These are phyloP conservation scores for Hemaris fuciformis DNA, from an alignment of 2,888 invertebrate genomes.

Conservation along the genomic window DNA sequence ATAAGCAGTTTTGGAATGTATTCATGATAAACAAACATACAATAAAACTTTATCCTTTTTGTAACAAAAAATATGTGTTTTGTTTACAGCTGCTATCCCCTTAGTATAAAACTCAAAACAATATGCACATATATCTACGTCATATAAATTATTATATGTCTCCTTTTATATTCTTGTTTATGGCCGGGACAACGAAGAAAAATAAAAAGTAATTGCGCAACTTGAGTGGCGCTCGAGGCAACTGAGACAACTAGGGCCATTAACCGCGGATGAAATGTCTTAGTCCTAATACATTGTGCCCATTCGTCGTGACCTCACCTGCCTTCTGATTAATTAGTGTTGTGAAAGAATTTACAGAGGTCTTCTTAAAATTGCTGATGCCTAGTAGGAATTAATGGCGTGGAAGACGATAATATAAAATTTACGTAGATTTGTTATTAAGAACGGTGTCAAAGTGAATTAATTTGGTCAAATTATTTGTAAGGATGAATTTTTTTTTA, in stretches of 20 bases:
- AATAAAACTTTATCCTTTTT: too few relatives aligned
- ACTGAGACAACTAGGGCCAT: conserved; percentile 34
- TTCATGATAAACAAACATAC: too few relatives aligned
- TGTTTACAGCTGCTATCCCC: not conserved
- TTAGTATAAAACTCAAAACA: too few relatives aligned
- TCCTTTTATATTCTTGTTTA: conserved; percentile 28
- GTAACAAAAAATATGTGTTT: too few relatives aligned
- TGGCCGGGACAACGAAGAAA: conserved; percentile 31
- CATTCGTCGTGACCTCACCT: conserved; percentile 48
- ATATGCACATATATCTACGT: not conserved
- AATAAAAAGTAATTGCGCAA: conserved; percentile 40
- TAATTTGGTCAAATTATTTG: not conserved
- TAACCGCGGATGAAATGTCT: conserved; percentile 37
- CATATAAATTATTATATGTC: not conserved
- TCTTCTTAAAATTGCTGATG: conserved; percentile 34
- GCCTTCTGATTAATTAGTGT: conserved; percentile 41
- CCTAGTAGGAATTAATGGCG: conserved; percentile 39
- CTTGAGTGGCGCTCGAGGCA: conserved; percentile 28
- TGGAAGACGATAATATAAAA: conserved; percentile 45
- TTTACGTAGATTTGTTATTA: conserved; percentile 13
- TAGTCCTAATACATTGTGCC: conserved; percentile 42
- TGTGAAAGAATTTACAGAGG: conserved; percentile 30
- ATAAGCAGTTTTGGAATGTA: too few relatives aligned
- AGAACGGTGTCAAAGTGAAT: not conserved
- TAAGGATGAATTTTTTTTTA: too few relatives aligned